Evolutionary conservation across 1,140 invertebrate species (phyloP).

Genomic region (Lepidotrigona ventralis): DNA sequence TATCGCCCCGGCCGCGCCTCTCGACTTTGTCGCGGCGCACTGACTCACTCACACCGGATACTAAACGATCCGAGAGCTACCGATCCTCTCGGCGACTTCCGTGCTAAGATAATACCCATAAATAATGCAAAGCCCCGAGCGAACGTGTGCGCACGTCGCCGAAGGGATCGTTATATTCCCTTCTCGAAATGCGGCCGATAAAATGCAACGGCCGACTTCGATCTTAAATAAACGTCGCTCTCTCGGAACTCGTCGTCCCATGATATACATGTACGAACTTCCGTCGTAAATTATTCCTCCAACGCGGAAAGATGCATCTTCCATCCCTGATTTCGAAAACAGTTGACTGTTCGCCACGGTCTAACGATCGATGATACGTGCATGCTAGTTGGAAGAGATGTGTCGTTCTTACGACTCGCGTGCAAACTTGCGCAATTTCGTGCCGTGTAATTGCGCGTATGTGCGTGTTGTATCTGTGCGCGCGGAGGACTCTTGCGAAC

Average conservation of each 20-base stretch:
- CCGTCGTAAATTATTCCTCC: neutral
- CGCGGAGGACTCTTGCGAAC: slow-evolving; percentile 6
- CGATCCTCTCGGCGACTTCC: slow-evolving; percentile 29
- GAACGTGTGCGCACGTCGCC: neutral
- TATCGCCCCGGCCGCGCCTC: slow-evolving; percentile 65
- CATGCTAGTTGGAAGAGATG: neutral
- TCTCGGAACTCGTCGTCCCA: no score
- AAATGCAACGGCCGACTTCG: neutral
- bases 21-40: slow-evolving; percentile 37
- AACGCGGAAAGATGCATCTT: neutral
- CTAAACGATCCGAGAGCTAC: slow-evolving; percentile 54
- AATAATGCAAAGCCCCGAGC: neutral
- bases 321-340: neutral
- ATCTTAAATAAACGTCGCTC: neutral
- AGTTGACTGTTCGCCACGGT: neutral
- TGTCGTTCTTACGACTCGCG: no score
- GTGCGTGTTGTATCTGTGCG: no score
- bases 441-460: slow-evolving; percentile 22
- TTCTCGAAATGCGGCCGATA: neutral
- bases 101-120: slow-evolving; percentile 1
- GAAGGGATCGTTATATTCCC: neutral
- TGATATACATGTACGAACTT: neutral
- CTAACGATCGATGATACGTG: neutral
- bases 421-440: no score
- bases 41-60: slow-evolving; percentile 59